phyloP scores from a whole-genome alignment of 2,113 vertebrate genomes.

The Tangachromis dhanisi region DNA sequence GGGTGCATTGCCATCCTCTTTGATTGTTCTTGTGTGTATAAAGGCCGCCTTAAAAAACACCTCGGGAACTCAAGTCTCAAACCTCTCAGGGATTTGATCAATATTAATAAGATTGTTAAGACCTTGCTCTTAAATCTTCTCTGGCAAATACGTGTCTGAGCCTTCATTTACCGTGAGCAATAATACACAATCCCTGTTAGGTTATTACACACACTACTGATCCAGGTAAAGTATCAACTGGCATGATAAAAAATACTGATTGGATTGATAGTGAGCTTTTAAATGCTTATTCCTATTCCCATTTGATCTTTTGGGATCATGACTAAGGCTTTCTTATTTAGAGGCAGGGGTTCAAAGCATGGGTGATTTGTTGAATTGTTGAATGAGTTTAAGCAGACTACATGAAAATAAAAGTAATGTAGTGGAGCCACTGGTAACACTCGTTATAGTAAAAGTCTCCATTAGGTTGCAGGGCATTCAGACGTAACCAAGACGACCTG shows the following conservation, averaged over 20 bases:
- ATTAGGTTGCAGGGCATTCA: neutral
- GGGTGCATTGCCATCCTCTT: neutral
- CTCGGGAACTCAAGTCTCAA: neutral
- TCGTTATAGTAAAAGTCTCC: neutral
- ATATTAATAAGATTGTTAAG: neutral
- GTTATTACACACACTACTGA: conserved; percentile 24
- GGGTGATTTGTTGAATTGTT: neutral
- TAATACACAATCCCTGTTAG: neutral
- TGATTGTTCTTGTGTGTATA: conserved; percentile 22
- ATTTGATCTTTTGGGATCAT: neutral
- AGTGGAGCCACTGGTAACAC: neutral
- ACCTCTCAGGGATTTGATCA: neutral
- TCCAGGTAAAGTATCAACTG: conserved; percentile 19
- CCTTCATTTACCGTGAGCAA: neutral
- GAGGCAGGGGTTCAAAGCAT: neutral
- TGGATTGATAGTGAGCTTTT: neutral
- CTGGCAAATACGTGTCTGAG: neutral
- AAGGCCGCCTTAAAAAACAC: conserved; percentile 14
- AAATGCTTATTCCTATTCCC: neutral
- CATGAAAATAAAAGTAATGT: neutral
- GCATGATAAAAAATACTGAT: neutral
- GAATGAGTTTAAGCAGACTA: neutral
- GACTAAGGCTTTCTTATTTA: neutral
- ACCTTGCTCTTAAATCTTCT: neutral
- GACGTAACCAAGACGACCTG: neutral